phyloP scores from a whole-genome alignment of 2,113 vertebrate genomes.

The Pterocles gutturalis region DNA sequence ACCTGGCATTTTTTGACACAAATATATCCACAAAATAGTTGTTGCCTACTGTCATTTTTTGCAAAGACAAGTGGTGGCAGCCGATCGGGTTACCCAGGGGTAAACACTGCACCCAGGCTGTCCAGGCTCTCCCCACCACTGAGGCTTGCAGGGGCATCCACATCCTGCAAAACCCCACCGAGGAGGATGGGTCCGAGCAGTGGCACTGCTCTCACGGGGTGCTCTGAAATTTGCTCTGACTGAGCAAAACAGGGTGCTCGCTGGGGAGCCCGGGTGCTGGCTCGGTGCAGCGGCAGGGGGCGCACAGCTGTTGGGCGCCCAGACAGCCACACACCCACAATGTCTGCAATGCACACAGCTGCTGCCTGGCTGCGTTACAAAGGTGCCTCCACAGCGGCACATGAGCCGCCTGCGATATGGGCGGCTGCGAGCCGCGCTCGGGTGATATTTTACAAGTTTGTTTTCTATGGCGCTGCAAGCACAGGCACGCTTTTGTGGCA shows the following conservation, averaged over 20 bases:
- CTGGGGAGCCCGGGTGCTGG: not conserved
- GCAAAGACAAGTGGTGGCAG: not conserved
- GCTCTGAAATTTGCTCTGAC: not conserved
- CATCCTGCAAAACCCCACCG: not conserved
- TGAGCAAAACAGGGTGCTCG: not conserved
- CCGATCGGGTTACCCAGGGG: not conserved
- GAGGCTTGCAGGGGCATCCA: not conserved
- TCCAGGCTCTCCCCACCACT: not conserved
- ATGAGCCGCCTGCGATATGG: slow-evolving; percentile 14
- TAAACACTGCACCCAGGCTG: not conserved
- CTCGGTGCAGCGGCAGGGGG: not conserved
- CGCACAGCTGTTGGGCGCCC: slow-evolving; percentile 58
- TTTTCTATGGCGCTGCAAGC: slow-evolving; percentile 51
- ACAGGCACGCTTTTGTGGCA: slow-evolving; percentile 73
- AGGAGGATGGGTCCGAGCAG: not conserved
- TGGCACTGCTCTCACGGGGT: not conserved
- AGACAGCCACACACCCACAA: slow-evolving; percentile 69
- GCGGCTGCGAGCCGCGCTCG: not conserved
- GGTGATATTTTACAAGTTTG: slow-evolving; percentile 55
- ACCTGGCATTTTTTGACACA: not conserved
- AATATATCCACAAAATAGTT: not conserved
- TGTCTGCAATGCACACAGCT: slow-evolving; percentile 75
- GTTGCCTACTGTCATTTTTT: not conserved
- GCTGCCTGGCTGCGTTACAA: slow-evolving; percentile 69
- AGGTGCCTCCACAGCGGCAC: slow-evolving; percentile 65